phyloP scores from a whole-genome alignment of 2,113 vertebrate species.

The Pandion haliaetus region DNA sequence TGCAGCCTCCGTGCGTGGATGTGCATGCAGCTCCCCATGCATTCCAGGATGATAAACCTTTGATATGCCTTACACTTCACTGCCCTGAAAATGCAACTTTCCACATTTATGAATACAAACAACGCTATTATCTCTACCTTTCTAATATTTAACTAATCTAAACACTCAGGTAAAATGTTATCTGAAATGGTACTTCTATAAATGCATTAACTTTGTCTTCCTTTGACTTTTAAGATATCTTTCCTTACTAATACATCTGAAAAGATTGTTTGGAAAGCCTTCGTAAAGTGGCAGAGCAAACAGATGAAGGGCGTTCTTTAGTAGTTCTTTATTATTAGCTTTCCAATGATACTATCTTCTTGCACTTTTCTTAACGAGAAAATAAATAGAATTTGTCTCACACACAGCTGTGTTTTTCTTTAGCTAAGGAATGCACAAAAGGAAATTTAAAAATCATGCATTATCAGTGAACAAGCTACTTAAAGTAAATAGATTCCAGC shows the following conservation, averaged over 20 bases:
- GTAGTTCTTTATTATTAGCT: constrained; percentile 73
- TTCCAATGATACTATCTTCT: constrained; percentile 79
- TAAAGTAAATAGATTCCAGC: constrained; percentile 78
- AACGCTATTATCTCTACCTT: constrained; percentile 78
- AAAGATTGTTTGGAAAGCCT: constrained; percentile 83
- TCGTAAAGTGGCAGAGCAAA: constrained; percentile 80
- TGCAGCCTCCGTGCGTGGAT: not conserved
- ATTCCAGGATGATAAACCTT: constrained; percentile 67
- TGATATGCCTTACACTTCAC: constrained; percentile 74
- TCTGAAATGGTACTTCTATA: constrained; percentile 84
- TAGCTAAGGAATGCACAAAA: constrained; percentile 74
- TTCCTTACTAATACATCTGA: constrained; percentile 79
- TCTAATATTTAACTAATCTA: constrained; percentile 94
- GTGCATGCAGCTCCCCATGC: constrained; percentile 24
- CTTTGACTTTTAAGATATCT: constrained; percentile 80
- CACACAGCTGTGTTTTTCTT: constrained; percentile 82
- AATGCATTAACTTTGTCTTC: constrained; percentile 84
- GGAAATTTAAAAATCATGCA: constrained; percentile 75
- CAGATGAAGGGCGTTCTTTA: constrained; percentile 78
- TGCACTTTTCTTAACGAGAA: constrained; percentile 81
- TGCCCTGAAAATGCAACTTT: constrained; percentile 73
- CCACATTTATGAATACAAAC: constrained; percentile 76
- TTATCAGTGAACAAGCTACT: constrained; percentile 75
- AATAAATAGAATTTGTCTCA: constrained; percentile 79
- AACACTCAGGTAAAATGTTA: constrained; percentile 83